Conservation (phyloP, 2,113 vertebrate species). For the Mungos mungo region DNA sequence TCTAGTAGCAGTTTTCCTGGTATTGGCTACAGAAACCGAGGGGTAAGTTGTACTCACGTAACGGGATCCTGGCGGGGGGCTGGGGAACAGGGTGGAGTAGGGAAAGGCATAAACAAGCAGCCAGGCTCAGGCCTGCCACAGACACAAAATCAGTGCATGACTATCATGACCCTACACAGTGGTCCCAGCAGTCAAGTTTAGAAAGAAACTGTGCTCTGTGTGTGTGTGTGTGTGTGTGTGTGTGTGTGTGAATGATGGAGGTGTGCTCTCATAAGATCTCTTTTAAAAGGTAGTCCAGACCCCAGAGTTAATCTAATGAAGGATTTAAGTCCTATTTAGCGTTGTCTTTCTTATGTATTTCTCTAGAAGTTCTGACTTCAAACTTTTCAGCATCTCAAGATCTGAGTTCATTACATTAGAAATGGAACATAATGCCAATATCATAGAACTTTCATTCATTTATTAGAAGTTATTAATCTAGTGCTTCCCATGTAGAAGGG, state of each 20-base stretch:
- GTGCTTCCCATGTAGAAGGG: neutral
- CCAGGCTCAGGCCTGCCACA: neutral
- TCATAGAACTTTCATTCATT: neutral
- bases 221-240: neutral
- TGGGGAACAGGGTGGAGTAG: too few relatives aligned
- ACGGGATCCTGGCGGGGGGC: neutral
- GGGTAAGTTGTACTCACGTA: neutral
- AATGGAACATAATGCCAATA: neutral
- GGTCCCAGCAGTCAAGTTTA: neutral
- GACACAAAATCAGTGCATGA: neutral
- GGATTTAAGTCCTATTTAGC: neutral
- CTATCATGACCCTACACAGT: too few relatives aligned
- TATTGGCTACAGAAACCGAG: neutral
- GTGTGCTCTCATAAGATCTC: neutral
- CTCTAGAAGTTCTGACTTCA: neutral
- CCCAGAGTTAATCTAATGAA: neutral
- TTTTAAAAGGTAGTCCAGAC: neutral
- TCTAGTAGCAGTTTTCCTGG: constrained; percentile 61
- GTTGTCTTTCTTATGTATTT: neutral
- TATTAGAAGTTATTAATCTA: neutral
- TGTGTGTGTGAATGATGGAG: neutral
- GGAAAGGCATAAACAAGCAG: rapidly evolving
- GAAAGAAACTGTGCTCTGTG: neutral
- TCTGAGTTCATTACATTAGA: neutral
- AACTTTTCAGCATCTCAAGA: neutral